Conservation (phyloP, 2,888 invertebrate species). For the Labia minor region DNA sequence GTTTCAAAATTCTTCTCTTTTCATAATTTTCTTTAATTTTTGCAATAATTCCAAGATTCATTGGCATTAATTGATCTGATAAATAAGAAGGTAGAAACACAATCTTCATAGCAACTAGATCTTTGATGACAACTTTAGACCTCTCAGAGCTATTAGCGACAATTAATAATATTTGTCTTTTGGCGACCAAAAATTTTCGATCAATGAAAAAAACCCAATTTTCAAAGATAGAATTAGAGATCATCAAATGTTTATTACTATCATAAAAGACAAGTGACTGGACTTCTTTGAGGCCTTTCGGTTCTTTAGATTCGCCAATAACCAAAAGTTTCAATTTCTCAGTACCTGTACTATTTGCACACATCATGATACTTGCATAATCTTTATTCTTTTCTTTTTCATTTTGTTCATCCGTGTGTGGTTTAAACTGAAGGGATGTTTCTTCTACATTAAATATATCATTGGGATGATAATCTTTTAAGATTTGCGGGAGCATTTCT, state of each 20-base stretch:
- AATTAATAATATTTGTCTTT: conserved; percentile 30
- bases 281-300: conserved; percentile 30
- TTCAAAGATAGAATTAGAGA: conserved; percentile 31
- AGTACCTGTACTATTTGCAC: conserved; percentile 31
- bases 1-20: not conserved
- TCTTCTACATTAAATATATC: conserved; percentile 31
- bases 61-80: not conserved
- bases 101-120: not conserved
- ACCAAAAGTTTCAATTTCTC: conserved; percentile 31
- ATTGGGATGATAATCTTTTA: conserved; percentile 23
- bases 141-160: conserved; percentile 32
- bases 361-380: conserved; percentile 31
- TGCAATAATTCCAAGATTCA: not conserved
- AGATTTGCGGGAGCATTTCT: conserved; percentile 25
- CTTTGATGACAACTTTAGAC: conserved; percentile 13
- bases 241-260: conserved; percentile 32
- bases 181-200: conserved; percentile 28
- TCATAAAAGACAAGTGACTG: conserved; percentile 29
- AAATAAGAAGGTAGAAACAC: not conserved
- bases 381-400: conserved; percentile 30
- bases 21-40: not conserved
- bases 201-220: conserved; percentile 29
- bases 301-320: conserved; percentile 32
- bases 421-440: conserved; percentile 29
- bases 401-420: conserved; percentile 29